Percentiles rank a stretch among this genome's conserved stretches.
Conservation (phyloP, 2,888 invertebrate species). For the Margaritifera margaritifera region DNA sequence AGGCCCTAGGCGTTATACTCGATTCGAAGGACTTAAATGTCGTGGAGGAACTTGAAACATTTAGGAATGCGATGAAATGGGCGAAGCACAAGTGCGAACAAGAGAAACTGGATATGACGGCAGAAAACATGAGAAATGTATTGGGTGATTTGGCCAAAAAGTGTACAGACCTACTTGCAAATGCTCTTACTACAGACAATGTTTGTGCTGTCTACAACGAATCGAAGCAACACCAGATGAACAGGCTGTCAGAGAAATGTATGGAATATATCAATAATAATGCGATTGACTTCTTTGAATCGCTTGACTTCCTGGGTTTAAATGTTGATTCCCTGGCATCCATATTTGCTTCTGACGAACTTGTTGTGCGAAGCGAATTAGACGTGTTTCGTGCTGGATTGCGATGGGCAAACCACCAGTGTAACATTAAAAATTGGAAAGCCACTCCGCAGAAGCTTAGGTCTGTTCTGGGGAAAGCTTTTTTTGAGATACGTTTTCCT, state of each 20-base stretch:
- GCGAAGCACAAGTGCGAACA: constrained; percentile 5
- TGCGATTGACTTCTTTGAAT: constrained; percentile 36
- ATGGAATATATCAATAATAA: constrained; percentile 38
- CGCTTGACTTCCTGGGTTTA: constrained; percentile 30
- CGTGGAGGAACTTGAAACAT: constrained; percentile 1
- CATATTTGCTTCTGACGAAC: constrained; percentile 22
- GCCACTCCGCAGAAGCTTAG: constrained; percentile 32
- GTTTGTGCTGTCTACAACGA: constrained; percentile 39
- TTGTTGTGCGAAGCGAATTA: constrained; percentile 34
- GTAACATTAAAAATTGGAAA: constrained; percentile 34
- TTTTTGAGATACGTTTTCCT: constrained; percentile 34
- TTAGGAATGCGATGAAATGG: constrained; percentile 2
- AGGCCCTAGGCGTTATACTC: constrained; percentile 12
- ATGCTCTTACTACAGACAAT: constrained; percentile 11
- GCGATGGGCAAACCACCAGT: constrained; percentile 38
- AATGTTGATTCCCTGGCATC: constrained; percentile 24
- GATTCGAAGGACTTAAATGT: neutral
- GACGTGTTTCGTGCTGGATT: constrained; percentile 40
- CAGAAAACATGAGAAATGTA: constrained; percentile 2
- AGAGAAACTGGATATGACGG: neutral
- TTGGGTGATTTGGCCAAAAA: constrained; percentile 1
- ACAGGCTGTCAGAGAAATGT: constrained; percentile 28
- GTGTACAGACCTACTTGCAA: too few relatives aligned
- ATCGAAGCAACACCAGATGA: constrained; percentile 35
- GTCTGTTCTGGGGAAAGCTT: constrained; percentile 34